These are phyloP conservation scores for Cephus pulcher DNA, from an alignment of 2,888 invertebrate genomes.

Conservation along the genomic window DNA sequence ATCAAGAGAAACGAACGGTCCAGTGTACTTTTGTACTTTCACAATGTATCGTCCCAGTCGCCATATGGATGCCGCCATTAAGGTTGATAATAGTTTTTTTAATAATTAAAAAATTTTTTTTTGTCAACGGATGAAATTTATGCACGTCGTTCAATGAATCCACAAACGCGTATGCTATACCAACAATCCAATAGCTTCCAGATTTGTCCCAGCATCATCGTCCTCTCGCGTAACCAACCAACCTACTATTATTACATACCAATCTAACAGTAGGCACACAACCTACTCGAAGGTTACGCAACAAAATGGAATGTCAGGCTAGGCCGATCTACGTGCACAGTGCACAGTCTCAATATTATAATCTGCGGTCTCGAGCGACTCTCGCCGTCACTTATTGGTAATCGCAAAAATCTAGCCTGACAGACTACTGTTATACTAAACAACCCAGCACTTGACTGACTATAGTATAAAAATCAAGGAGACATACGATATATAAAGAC, in stretches of 20 bases:
- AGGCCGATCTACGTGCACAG: neutral
- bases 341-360: constrained; percentile 12
- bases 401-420: constrained; percentile 7
- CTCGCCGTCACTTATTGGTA: neutral
- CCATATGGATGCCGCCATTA: neutral
- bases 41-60: neutral
- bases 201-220: neutral
- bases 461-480: neutral
- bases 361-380: constrained; percentile 10
- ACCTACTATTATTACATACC: neutral
- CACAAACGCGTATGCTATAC: neutral
- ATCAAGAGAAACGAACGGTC: constrained; percentile 35
- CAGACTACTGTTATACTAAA: neutral
- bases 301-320: neutral
- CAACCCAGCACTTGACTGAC: neutral
- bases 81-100: neutral
- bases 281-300: constrained; percentile 3
- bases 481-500: neutral
- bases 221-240: neutral
- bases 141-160: neutral
- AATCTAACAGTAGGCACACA: neutral
- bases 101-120: neutral
- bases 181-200: neutral
- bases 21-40: constrained; percentile 34
- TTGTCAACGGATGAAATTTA: neutral